A percentile compares a stretch with the other conserved stretches of the same genome.
Conservation (phyloP, 2,888 invertebrate species). For the Morpho achilles region DNA sequence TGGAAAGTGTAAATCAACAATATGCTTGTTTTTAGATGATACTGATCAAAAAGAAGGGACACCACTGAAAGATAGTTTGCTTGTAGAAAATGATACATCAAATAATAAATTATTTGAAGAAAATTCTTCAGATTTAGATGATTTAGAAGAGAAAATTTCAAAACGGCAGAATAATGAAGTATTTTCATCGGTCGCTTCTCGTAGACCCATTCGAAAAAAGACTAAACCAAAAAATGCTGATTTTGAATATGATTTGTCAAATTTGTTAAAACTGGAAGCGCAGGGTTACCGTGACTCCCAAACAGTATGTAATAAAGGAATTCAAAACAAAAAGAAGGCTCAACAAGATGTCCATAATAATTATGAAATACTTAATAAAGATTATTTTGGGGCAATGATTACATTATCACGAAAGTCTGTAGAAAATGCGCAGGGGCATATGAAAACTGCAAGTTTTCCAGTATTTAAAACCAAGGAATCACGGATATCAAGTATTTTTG, state of each 20-base stretch:
- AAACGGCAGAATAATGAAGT: conserved; percentile 39
- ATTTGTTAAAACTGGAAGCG: conserved; percentile 74
- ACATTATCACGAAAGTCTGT: conserved; percentile 57
- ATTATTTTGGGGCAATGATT: conserved; percentile 58
- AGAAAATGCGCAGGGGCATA: conserved; percentile 51
- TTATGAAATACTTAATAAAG: conserved; percentile 54
- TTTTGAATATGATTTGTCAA: conserved; percentile 85
- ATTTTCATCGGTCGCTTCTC: conserved; percentile 46
- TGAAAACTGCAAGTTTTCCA: conserved; percentile 47
- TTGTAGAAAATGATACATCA: conserved; percentile 43
- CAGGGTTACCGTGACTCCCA: conserved; percentile 68
- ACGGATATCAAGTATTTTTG: conserved; percentile 49
- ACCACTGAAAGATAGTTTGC: conserved; percentile 36
- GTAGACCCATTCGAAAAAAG: conserved; percentile 82
- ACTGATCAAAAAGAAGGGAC: conserved; percentile 40
- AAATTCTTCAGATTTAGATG: conserved; percentile 71
- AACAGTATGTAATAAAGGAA: conserved; percentile 40
- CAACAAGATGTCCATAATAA: conserved; percentile 41
- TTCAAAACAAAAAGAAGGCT: conserved; percentile 51
- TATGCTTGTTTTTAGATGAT: conserved; percentile 42
- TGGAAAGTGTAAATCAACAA: too few species aligned
- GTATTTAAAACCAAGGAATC: conserved; percentile 40
- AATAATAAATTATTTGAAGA: conserved; percentile 61
- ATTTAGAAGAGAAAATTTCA: conserved; percentile 49
- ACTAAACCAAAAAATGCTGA: conserved; percentile 83